Evolutionary conservation across 30 jellyfish, hydroid and myxozoan genomes (phyloP), one percentile per base, ranked within the genome.

Genomic region (Clytia hemisphaerica): DNA sequence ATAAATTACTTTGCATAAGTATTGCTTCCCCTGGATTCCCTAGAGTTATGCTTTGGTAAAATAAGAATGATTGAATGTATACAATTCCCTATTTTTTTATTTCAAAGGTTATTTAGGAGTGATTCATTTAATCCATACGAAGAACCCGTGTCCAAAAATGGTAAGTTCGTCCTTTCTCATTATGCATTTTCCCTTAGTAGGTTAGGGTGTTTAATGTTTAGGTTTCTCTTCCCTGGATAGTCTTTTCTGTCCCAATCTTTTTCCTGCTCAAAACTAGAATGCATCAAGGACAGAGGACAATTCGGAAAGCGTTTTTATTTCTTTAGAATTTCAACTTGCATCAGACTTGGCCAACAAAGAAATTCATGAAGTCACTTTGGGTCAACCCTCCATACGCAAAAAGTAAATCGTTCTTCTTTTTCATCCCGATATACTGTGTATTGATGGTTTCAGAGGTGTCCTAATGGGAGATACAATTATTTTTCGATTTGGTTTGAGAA

Each of bases 101-200:
- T 55, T 55, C 67, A 9, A 34, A 83, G 95, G 73, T 78, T 64
- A 30, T 83, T 83, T 60, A 61, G 95, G 18, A 72, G 92, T 0
- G 86, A 83, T 28, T 50, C 95, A 6, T 83, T 83, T 69, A 83
- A 83, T 36, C 92, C 95, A n/a, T 83, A 82, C 16, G 72, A 79
- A 46, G 50, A 84, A 45, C 95, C 88, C 21, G 47, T 62, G 2
- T 62, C 65, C 18, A 70, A 59, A 44, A 58, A 34, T 51, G 92
- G 95, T 83, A 36, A 40, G 82, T 29, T 51, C 3, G 1, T 37
- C 16, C 0, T 33, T 3, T 54, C 19, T 7, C 29, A 2, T 14
- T 67, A 42, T 5, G 24, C 19, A 4, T 31, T 65, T 15, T 29
- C 18, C 28, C 3, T 22, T 57, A 40, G 28, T 3, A 4, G 28